Conservation (phyloP, 2,797 vertebrate genomes). For the Cichlasoma orientale region DNA sequence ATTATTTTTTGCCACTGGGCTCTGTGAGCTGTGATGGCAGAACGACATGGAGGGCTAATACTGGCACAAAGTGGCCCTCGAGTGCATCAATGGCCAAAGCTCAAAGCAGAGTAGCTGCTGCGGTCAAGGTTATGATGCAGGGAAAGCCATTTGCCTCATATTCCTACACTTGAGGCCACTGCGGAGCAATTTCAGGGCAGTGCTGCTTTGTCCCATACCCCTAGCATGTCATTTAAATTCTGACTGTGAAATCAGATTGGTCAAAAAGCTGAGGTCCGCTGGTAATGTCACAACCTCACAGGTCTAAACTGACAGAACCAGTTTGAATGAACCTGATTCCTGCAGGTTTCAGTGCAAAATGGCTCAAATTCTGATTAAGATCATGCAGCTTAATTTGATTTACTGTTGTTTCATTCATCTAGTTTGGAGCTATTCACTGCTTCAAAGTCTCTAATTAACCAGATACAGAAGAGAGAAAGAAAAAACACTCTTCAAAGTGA, state of each 20-base stretch:
- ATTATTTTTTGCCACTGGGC: conserved; percentile 68
- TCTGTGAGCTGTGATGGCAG: conserved; percentile 53
- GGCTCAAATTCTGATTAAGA: conserved; percentile 29
- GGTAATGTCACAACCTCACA: conserved; percentile 7
- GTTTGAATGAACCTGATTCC: not conserved
- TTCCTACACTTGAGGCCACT: conserved; percentile 46
- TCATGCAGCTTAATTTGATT: conserved; percentile 36
- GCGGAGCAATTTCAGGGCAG: conserved; percentile 54
- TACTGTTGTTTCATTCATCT: conserved; percentile 32
- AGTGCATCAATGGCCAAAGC: conserved; percentile 64
- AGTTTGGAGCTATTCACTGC: conserved; percentile 38
- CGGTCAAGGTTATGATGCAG: conserved; percentile 79
- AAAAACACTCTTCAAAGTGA: conserved; percentile 63
- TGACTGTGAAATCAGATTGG: conserved; percentile 45
- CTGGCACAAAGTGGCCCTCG: conserved; percentile 74
- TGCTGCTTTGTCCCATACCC: conserved; percentile 46
- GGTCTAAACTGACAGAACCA: conserved; percentile 14
- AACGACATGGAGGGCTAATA: conserved; percentile 58
- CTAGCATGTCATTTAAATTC: conserved; percentile 59
- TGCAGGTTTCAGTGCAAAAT: conserved; percentile 22
- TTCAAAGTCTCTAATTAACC: conserved; percentile 67
- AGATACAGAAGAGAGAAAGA: conserved; percentile 37
- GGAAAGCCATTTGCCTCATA: conserved; percentile 66
- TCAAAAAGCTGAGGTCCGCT: conserved; percentile 26
- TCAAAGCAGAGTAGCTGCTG: conserved; percentile 57